Evolutionary conservation across 2,797 vertebrate species (phyloP).

Genomic region (Lithobates pipiens): DNA sequence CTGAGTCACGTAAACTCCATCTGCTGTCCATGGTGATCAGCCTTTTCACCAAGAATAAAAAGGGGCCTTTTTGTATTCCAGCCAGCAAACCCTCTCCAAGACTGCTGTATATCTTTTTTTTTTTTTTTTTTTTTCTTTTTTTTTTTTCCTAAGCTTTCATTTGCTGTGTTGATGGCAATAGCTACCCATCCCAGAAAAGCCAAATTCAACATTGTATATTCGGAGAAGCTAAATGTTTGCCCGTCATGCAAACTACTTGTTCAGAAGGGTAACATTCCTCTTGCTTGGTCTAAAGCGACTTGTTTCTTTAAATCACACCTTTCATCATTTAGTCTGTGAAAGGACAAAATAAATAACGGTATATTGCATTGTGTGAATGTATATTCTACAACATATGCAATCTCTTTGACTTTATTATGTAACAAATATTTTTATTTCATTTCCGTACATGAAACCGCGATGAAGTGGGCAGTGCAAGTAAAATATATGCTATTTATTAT

Average conservation of each 20-base stretch:
- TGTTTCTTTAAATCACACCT: conserved; percentile 15
- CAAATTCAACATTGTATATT: conserved; percentile 11
- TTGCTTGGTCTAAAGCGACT: background rate
- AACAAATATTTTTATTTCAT: too few relatives aligned
- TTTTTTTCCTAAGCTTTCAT: conserved; percentile 38
- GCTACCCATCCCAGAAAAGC: conserved; percentile 3
- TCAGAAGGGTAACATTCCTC: conserved; percentile 2
- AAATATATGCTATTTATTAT: too few relatives aligned
- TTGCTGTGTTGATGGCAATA: conserved; percentile 27
- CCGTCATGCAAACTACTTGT: background rate
- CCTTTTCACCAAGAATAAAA: conserved; percentile 51
- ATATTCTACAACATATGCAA: too few relatives aligned
- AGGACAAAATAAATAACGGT: too few relatives aligned
- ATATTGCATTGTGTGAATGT: too few relatives aligned
- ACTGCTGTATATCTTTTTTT: conserved; percentile 42
- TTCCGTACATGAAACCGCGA: too few relatives aligned
- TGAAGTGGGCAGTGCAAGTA: too few relatives aligned
- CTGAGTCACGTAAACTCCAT: conserved; percentile 61
- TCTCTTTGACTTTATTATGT: too few relatives aligned
- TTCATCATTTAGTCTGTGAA: background rate
- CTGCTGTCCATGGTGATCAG: conserved; percentile 55
- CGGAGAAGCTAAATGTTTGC: conserved; percentile 17
- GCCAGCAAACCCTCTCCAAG: conserved; percentile 41
- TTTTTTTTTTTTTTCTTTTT: conserved; percentile 41
- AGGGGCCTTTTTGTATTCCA: conserved; percentile 47